These are phyloP conservation scores for Noctua fimbriata DNA, from an alignment of 2,888 invertebrate species.

Conservation along the genomic window DNA sequence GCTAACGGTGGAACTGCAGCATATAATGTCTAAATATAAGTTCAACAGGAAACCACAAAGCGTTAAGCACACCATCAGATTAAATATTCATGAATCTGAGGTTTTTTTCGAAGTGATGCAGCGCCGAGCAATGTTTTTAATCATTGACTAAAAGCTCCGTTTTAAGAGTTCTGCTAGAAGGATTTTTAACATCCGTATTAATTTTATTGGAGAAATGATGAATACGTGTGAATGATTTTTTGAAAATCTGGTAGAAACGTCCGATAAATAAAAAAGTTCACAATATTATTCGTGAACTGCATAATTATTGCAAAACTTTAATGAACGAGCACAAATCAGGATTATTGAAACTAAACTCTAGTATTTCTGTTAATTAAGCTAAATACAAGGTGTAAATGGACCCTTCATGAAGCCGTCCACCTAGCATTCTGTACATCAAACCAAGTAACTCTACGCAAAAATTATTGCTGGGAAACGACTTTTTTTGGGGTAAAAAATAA, in stretches of 20 bases:
- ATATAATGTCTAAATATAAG: constrained; percentile 56
- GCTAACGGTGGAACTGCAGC: constrained; percentile 62
- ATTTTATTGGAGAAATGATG: neutral
- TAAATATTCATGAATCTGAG: constrained; percentile 62
- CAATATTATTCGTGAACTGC: no score
- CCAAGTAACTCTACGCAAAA: no score
- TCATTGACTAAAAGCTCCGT: constrained; percentile 51
- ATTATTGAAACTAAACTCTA: no score
- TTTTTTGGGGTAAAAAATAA: no score
- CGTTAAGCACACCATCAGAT: constrained; percentile 59
- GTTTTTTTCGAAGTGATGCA: constrained; percentile 50
- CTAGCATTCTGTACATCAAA: no score
- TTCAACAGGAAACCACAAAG: constrained; percentile 59
- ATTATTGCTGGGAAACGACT: no score
- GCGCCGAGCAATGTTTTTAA: constrained; percentile 41
- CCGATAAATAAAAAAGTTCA: no score
- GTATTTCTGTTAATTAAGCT: no score
- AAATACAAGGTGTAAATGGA: no score
- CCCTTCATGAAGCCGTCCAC: no score
- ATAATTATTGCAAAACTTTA: no score
- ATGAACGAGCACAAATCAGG: no score
- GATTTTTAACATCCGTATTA: constrained; percentile 24
- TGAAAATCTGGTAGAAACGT: neutral
- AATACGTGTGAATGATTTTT: neutral
- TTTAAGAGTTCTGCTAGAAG: constrained; percentile 18